phyloP scores from a whole-genome alignment of 2,888 invertebrate species.

The Arrhopalites spinosus region DNA sequence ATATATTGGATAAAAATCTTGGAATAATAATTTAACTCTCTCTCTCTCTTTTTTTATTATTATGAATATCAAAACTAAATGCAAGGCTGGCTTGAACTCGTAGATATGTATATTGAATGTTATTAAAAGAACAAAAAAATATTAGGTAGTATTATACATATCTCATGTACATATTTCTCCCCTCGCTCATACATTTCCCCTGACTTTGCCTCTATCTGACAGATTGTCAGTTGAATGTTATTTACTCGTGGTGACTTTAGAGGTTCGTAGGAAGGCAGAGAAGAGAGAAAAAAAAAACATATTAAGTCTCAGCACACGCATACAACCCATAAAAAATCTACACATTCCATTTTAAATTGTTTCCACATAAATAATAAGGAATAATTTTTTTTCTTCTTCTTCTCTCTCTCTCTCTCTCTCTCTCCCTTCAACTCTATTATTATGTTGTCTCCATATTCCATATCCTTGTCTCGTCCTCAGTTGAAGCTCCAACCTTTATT shows the following conservation, averaged over 20 bases:
- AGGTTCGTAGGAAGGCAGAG: too few species aligned
- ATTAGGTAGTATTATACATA: conserved; percentile 10
- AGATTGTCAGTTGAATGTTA: conserved; percentile 37
- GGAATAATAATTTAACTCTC: conserved; percentile 30
- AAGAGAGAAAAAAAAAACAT: background rate
- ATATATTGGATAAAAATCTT: conserved; percentile 34
- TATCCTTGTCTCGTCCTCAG: too few species aligned
- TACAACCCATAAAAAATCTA: conserved; percentile 17
- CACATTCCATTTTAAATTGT: conserved; percentile 27
- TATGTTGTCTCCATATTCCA: background rate
- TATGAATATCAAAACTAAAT: too few species aligned
- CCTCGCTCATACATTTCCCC: conserved; percentile 28
- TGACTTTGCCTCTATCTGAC: conserved; percentile 34
- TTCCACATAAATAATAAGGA: conserved; percentile 31
- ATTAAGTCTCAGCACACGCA: background rate
- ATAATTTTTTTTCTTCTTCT: background rate
- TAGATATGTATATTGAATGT: too few species aligned
- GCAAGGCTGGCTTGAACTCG: too few species aligned
- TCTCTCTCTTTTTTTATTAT: conserved; percentile 19
- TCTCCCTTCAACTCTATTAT: background rate
- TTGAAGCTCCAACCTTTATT: too few species aligned
- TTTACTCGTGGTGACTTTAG: conserved; percentile 32
- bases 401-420: background rate
- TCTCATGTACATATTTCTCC: background rate
- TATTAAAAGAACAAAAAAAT: too few species aligned